phyloP scores from a whole-genome alignment of 2,797 vertebrate genomes.

The Enteromius paludinosus region DNA sequence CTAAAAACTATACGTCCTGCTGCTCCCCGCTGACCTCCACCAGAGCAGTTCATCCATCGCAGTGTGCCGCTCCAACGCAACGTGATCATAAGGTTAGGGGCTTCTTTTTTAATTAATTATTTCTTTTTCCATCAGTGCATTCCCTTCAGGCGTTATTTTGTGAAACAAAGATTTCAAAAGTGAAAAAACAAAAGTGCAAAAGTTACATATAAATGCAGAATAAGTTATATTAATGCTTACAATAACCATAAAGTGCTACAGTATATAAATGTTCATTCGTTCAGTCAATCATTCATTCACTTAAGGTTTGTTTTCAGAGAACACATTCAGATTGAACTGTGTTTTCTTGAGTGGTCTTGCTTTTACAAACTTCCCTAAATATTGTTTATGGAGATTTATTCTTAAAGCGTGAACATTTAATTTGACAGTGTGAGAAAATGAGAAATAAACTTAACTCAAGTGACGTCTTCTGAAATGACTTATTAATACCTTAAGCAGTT shows the following conservation, averaged over 20 bases:
- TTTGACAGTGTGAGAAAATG: background rate
- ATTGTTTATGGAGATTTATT: background rate
- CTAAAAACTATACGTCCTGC: slow-evolving; percentile 64
- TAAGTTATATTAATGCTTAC: too few relatives aligned
- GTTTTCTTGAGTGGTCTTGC: background rate
- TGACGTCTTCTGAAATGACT: background rate
- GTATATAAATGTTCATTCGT: too few relatives aligned
- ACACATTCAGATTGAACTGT: background rate
- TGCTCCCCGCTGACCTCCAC: slow-evolving; percentile 56
- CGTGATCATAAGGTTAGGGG: slow-evolving; percentile 48
- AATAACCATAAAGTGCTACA: too few relatives aligned
- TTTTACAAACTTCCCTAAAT: background rate
- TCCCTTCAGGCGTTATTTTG: background rate
- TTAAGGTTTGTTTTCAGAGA: background rate
- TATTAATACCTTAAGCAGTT: background rate
- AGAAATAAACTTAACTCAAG: background rate
- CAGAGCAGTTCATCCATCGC: slow-evolving; percentile 62
- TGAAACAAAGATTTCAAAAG: background rate
- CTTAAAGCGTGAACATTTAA: background rate
- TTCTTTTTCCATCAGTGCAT: slow-evolving; percentile 1
- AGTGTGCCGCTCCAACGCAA: slow-evolving; percentile 29
- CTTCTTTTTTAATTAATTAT: slow-evolving; percentile 7
- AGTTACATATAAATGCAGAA: too few relatives aligned
- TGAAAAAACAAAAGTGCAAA: background rate
- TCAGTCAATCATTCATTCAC: too few relatives aligned